Evolutionary conservation across 2,797 vertebrate species (phyloP), one percentile per base, ranked within the genome.

Genomic region (Chaetophractus vellerosus): DNA sequence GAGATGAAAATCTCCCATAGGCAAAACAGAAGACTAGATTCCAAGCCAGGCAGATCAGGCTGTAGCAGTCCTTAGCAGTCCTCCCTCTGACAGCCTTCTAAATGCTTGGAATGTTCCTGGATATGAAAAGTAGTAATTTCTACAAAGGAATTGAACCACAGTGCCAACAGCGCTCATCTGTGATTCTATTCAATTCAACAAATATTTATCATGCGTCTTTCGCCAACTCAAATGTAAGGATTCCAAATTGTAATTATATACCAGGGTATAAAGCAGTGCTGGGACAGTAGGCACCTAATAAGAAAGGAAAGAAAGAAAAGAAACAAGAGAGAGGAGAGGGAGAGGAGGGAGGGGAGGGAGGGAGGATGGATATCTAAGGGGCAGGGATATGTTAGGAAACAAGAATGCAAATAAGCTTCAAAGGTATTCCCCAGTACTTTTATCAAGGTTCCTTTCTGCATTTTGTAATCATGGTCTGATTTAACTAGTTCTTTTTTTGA

Each of bases 181-280:
- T 71, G 57, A 88, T 33, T 81, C 83, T 74, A 86, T 74, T 96
- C 74, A 48, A 89, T 90, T 93, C 90, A 64, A 96, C 96, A 93
- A 96, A 95, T 94, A 97, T 91, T 96, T 93, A 94, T 69, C n/a
- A 74, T 57, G 74, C 41, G 87, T 91, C 82, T 95, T 95, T 91
- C 76, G 92, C 90, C 95, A 97, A 95, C 50, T 87, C 75, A 81
- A 95, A 93, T 74, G 82, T 83, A 91, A 93, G 85, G 52, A 82
- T 63, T 97, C 88, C 85, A 95, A 97, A 94, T 76, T 86, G 50
- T 90, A 93, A 86, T 94, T 85, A 88, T 90, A 94, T 72, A 75
- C 82, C 66, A 8, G 15, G 28, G 31, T 87, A 93, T 63, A 74
- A 95, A 89, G 68, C 45, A 95, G 55, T 9, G 41, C 71, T 95